Conservation (phyloP, 2,888 invertebrate species). For the Drosophila paracracens region DNA sequence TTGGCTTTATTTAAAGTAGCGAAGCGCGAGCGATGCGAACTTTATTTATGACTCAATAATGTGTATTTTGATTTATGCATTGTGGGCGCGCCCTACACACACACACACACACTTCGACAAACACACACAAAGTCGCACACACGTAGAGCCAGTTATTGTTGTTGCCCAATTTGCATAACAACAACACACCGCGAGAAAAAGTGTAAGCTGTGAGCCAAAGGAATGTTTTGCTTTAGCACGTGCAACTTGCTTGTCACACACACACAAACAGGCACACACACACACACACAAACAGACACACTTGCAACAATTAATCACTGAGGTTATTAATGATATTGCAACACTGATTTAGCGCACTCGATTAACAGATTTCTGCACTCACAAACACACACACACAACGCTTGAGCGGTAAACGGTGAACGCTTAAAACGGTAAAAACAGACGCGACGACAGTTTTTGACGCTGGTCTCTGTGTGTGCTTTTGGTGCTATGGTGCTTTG, state of each 20-base stretch:
- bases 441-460: conserved; percentile 45
- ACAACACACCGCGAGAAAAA: conserved; percentile 41
- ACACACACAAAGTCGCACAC: conserved; percentile 22
- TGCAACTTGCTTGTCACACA: conserved; percentile 39
- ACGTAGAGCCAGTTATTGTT: conserved; percentile 50
- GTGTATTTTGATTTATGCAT: conserved; percentile 81
- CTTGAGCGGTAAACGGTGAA: conserved; percentile 24
- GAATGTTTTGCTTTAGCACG: conserved; percentile 59
- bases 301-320: conserved; percentile 60
- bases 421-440: conserved; percentile 13
- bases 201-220: conserved; percentile 39
- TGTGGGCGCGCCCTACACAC: conserved; percentile 66
- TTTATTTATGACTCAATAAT: conserved; percentile 82
- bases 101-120: conserved; percentile 34
- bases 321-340: conserved; percentile 38
- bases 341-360: conserved; percentile 53
- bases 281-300: conserved; percentile 1
- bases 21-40: conserved; percentile 63
- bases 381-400: background rate
- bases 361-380: conserved; percentile 31
- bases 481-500: conserved; percentile 16
- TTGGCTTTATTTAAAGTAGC: conserved; percentile 77
- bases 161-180: conserved; percentile 74
- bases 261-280: conserved; percentile 15
- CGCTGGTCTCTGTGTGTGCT: conserved; percentile 34